phyloP scores from a whole-genome alignment of 2,888 invertebrate species.

The Synanthedon vespiformis region DNA sequence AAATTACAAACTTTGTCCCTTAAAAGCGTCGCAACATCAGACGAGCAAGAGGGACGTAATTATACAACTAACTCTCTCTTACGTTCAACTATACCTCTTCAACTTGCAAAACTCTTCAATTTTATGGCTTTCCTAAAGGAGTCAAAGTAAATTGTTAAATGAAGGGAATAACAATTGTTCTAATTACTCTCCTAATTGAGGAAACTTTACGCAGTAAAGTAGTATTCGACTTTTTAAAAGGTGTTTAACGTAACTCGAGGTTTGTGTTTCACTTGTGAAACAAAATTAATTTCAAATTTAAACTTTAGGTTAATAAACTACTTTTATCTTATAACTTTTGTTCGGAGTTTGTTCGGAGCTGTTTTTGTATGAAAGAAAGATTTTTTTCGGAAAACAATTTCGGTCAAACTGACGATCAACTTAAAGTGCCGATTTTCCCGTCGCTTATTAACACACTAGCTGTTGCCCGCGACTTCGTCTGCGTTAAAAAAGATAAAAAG shows the following conservation, averaged over 20 bases:
- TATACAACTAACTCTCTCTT: slow-evolving; percentile 29
- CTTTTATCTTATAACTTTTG: too few species aligned
- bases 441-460: too few species aligned
- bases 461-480: too few species aligned
- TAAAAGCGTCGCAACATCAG: slow-evolving; percentile 18
- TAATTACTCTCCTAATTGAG: slow-evolving; percentile 42
- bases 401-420: too few species aligned
- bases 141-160: slow-evolving; percentile 24
- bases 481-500: too few species aligned
- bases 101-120: slow-evolving; percentile 43
- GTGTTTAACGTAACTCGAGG: neutral
- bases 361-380: too few species aligned
- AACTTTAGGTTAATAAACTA: too few species aligned
- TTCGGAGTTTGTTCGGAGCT: too few species aligned
- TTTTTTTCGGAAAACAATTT: too few species aligned
- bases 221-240: neutral
- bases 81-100: slow-evolving; percentile 13
- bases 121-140: slow-evolving; percentile 15
- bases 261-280: too few species aligned
- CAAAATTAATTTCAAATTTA: too few species aligned
- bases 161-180: slow-evolving; percentile 47
- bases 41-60: slow-evolving; percentile 17
- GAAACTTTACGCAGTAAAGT: slow-evolving; percentile 18
- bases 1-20: slow-evolving; percentile 6
- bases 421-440: too few species aligned